Evolutionary conservation across 2,113 vertebrate species (phyloP), one percentile per base, ranked within the genome.

Genomic region (Peromyscus californicus): DNA sequence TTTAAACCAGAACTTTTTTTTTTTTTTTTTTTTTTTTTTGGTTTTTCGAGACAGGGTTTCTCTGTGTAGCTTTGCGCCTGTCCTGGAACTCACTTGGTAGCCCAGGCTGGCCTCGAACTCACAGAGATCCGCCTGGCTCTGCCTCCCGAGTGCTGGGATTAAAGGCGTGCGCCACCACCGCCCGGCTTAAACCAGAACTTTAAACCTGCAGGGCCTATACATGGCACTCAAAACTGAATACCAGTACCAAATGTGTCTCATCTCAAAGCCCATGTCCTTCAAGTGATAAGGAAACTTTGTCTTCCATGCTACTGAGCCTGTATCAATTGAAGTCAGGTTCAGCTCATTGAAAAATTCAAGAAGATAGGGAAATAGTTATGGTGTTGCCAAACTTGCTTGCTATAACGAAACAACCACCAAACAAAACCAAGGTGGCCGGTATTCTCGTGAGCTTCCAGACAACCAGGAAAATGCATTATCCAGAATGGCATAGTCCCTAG

Each of bases 201-300:
- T 72, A 69, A 67, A 79, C 61, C 24, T 7, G 51, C 26, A 54
- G 1, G 26, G 33, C 36, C 17, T 69, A 0, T 78, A 39, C 79
- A 24, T 33, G 67, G 10, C 45, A 42, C 79, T 90, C 57, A 39
- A 36, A 84, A 36, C 26, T 29, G 7, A 92, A 95, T 54, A 16
- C 22, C 31, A 93, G 15, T 11, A 7, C 26, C 48, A 79, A 57
- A 75, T 42, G 74, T 36, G 10, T 84, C 69, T 97, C 48, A 33
- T 70, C 61, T 85, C 84, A 67, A 80, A 87, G 74, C 63, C 92
- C 33, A 79, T 36, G 17, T 39, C 69, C 15, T 93, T 90, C 84
- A 67, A 39, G 33, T 3, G 13, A 74, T 74, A n/a, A n/a, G 48
- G 42, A 92, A 5, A 31, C 61, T 93, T 36, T 31, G 3, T n/a